These are phyloP conservation scores for Exaiptasia diaphana DNA, from an alignment of 64 coral and sea anemone genomes.

Conservation along the genomic window DNA sequence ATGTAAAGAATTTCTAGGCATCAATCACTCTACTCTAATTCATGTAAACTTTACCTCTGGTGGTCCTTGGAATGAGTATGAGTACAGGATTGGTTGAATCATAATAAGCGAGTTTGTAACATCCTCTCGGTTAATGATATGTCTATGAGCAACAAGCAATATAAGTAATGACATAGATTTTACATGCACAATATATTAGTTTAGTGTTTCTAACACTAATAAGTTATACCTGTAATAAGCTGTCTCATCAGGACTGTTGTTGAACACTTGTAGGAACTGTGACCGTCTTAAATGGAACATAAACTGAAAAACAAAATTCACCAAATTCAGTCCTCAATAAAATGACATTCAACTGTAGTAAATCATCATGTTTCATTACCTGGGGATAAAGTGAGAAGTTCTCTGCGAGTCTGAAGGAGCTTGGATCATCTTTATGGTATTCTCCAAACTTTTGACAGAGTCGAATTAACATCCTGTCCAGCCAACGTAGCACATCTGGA, in stretches of 20 bases:
- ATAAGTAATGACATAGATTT: background rate
- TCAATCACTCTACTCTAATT: no score
- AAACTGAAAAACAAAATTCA: constrained; percentile 57
- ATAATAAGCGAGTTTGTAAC: constrained; percentile 94
- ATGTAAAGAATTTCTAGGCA: background rate
- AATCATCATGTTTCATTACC: constrained; percentile 41
- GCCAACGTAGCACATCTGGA: constrained; percentile 92
- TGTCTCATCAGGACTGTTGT: constrained; percentile 98
- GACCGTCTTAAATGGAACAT: constrained; percentile 99
- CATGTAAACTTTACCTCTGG: constrained; percentile 78
- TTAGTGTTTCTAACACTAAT: background rate
- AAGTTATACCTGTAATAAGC: constrained; percentile 85
- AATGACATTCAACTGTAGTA: background rate
- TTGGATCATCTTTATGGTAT: constrained; percentile 91
- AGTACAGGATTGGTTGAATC: constrained; percentile 98
- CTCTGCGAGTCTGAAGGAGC: constrained; percentile 87
- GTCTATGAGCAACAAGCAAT: constrained; percentile 41
- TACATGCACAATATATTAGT: background rate
- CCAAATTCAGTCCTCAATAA: background rate
- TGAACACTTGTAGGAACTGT: constrained; percentile 98
- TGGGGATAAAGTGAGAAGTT: constrained; percentile 97
- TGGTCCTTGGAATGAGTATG: constrained; percentile 95
- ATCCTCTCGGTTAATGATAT: constrained; percentile 96
- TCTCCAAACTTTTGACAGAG: constrained; percentile 99
- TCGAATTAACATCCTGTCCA: constrained; percentile 97